Evolutionary conservation across 2,888 invertebrate genomes (phyloP).

Genomic region (Bruchidius siliquastri): DNA sequence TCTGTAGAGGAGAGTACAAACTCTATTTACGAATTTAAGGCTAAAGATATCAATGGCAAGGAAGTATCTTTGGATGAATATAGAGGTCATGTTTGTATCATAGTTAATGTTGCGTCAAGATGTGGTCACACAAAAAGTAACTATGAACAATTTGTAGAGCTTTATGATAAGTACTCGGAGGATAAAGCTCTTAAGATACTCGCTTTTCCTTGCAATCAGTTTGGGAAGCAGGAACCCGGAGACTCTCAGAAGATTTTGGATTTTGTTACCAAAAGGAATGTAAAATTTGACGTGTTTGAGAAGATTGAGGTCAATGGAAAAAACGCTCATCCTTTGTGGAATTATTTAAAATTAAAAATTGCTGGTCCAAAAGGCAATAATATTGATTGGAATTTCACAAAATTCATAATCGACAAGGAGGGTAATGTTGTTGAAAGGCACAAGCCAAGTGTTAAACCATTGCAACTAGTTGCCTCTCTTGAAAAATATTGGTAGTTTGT

Average conservation of each 20-base stretch:
- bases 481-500: conserved; percentile 39
- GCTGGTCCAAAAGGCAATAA: conserved; percentile 54
- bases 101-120: conserved; percentile 85
- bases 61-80: conserved; percentile 74
- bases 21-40: conserved; percentile 77
- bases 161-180: conserved; percentile 66
- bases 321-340: conserved; percentile 61
- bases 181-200: conserved; percentile 70
- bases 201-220: conserved; percentile 86
- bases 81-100: conserved; percentile 73
- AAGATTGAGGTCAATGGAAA: conserved; percentile 68
- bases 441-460: conserved; percentile 47
- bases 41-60: conserved; percentile 75
- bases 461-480: conserved; percentile 36
- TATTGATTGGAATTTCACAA: conserved; percentile 87
- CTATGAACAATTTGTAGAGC: conserved; percentile 71
- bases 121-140: conserved; percentile 79
- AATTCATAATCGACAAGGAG: conserved; percentile 71
- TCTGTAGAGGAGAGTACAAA: conserved; percentile 57
- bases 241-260: conserved; percentile 59
- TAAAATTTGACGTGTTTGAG: conserved; percentile 68
- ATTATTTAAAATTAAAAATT: conserved; percentile 56
- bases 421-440: conserved; percentile 65
- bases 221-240: conserved; percentile 67
- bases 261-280: conserved; percentile 58